Evolutionary conservation across 1,140 invertebrate genomes (phyloP), one percentile per base, ranked within the genome.

Genomic region (Scylla paramamosain): DNA sequence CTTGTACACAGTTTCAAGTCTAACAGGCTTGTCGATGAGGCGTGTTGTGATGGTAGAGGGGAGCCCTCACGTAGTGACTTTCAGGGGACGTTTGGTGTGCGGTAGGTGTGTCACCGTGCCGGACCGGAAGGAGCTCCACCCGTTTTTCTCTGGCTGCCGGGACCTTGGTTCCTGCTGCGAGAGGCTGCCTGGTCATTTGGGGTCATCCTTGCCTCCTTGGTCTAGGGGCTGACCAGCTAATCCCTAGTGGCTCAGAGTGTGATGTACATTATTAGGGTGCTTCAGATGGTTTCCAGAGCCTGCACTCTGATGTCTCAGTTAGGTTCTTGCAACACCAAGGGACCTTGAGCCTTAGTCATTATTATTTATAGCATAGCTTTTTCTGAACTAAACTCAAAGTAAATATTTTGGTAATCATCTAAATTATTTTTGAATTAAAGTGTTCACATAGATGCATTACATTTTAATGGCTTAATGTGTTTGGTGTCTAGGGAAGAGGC

Each of bases 1-100:
- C 67, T 77, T 77, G 67, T 77, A 77, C 67, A 77, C 67, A 77
- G 67, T 77, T 77, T 77, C 67, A 77, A 77, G 67, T 77, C 67
- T 77, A 77, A n/a, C 67, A n/a, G 67, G 67, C 67, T 77, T 77
- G 67, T 77, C 67, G 67, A 77, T 77, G 67, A n/a, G 67, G 67
- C 20, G 67, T 77, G 67, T n/a, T 77, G 67, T 25, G 67, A 77
- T n/a, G 67, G 67, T 77, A 77, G 67, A 25, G 67, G 25, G 67
- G 12, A 77, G 67, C 67, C 67, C 67, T 77, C n/a, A 20, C 20
- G 67, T 77, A 77, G 67, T 25, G 20, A 77, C 67, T 25, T 77
- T 77, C 20, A 77, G 67, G 67, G 67, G 12, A 59, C 67, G 67
- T 25, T 77, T 7, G 67, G 67, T 20, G 20, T n/a, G 67, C 20